Percentiles rank a stretch among this genome's conserved stretches.
These are phyloP conservation scores for Rhagoletis pomonella DNA, from an alignment of 1,140 invertebrate species.

Conservation along the genomic window DNA sequence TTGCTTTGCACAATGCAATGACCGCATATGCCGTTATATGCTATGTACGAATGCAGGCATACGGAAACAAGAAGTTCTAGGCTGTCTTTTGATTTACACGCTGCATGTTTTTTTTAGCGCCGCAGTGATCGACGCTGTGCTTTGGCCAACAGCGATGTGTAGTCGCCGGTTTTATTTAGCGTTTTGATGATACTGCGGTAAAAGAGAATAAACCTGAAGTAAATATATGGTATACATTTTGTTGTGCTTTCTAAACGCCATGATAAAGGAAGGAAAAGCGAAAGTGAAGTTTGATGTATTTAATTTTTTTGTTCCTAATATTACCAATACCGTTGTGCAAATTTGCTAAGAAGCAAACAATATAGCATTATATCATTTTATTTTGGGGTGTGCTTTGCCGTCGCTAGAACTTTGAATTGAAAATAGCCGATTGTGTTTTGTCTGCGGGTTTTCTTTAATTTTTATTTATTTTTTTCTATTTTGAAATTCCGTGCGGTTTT, in stretches of 20 bases:
- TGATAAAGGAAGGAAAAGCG: constrained; percentile 3
- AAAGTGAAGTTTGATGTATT: constrained; percentile 33
- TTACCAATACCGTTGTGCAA: no score
- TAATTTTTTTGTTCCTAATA: background rate
- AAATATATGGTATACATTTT: background rate
- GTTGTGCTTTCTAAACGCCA: background rate
- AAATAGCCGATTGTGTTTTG: no score
- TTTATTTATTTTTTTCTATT: no score
- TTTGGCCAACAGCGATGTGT: background rate
- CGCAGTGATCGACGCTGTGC: background rate
- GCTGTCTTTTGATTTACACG: background rate
- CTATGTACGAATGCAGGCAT: background rate
- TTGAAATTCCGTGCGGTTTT: no score
- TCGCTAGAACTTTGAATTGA: no score
- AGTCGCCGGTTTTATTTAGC: background rate
- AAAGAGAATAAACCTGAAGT: background rate
- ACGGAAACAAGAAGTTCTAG: no score
- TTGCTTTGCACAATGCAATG: constrained; percentile 12
- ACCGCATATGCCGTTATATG: constrained; percentile 39
- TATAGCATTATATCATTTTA: no score
- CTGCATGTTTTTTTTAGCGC: background rate
- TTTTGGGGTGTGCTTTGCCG: no score
- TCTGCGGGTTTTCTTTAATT: no score
- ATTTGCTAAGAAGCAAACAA: no score
- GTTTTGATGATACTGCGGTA: no score